Evolutionary conservation across 2,888 invertebrate genomes (phyloP), one percentile per base, ranked within the genome.

Genomic region (Drosophila phalerata): DNA sequence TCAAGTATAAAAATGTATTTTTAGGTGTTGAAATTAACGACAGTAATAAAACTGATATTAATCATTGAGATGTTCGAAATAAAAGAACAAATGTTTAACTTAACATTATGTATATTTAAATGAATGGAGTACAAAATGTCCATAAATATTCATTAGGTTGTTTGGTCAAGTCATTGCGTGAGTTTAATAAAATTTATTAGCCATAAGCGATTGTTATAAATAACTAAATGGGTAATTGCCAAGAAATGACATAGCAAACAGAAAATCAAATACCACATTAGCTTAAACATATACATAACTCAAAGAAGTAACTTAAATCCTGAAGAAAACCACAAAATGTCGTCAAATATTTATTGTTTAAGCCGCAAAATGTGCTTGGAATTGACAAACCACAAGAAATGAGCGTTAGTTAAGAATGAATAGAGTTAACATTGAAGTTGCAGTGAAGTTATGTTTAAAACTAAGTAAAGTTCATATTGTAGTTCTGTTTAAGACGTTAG

Each of bases 171-270:
- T 58, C 66, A 65, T 38, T 22, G 10, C 40, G 30, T 55, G 34
- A 47, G 37, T 34, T 42, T n/a, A 51, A 47, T 58, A 66, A 70
- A 60, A 15, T 62, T 74, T 48, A 62, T 61, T 32, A 48, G 19
- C 38, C 68, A 38, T 45, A 43, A 61, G 45, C 22, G 32, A 42
- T 69, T 38, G 55, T 48, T 52, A 56, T 52, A 73, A 63, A 58
- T 45, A 63, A 55, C 19, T 51, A n/a, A 13, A 51, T 52, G 69
- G 56, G 45, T 73, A 56, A 63, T 69, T 69, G 55, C 19, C 42
- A 17, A 32, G 38, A 38, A 48, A 52, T 73, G 73, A 68, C 67
- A 55, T 3, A 8, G 68, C 62, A 22, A 25, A 19, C n/a, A n/a
- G 3, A 68, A 73, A 63, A 22, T 55, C 13, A 22, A 63, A 58